These are phyloP conservation scores for Platycnemis pennipes DNA, from an alignment of 2,888 invertebrate species.

Conservation along the genomic window DNA sequence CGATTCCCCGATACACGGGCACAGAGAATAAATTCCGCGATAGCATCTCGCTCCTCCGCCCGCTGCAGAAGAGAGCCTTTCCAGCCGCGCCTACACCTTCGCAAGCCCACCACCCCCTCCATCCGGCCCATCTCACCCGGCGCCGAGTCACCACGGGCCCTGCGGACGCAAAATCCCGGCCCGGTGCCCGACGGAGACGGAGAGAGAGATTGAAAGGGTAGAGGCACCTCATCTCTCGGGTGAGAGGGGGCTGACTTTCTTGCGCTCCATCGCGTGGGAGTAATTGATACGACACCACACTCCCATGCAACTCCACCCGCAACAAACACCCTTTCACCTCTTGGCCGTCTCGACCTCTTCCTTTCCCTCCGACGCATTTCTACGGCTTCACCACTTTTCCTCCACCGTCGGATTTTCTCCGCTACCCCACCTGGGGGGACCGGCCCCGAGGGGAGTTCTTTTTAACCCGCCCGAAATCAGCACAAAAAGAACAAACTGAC, in stretches of 20 bases:
- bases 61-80: background rate
- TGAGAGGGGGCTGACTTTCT: background rate
- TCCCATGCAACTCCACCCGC: background rate
- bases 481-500: background rate
- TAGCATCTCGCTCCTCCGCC: background rate
- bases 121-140: background rate
- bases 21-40: conserved; percentile 22
- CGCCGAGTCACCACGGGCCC: background rate
- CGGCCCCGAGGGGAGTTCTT: background rate
- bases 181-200: background rate
- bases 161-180: background rate
- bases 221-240: too few species aligned
- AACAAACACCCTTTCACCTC: conserved; percentile 33
- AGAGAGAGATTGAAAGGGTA: background rate
- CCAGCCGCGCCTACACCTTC: too few species aligned
- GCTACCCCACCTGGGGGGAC: background rate
- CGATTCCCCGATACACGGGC: background rate
- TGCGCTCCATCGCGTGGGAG: conserved; percentile 58
- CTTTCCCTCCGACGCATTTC: conserved; percentile 48
- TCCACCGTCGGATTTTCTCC: conserved; percentile 20
- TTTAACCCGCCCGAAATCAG: conserved; percentile 5
- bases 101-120: too few species aligned
- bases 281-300: conserved; percentile 41
- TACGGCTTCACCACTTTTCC: conserved; percentile 59
- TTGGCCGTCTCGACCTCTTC: conserved; percentile 54